These are phyloP conservation scores for Drosophila grimshawi DNA, from an alignment of 1,140 invertebrate species.

Conservation along the genomic window DNA sequence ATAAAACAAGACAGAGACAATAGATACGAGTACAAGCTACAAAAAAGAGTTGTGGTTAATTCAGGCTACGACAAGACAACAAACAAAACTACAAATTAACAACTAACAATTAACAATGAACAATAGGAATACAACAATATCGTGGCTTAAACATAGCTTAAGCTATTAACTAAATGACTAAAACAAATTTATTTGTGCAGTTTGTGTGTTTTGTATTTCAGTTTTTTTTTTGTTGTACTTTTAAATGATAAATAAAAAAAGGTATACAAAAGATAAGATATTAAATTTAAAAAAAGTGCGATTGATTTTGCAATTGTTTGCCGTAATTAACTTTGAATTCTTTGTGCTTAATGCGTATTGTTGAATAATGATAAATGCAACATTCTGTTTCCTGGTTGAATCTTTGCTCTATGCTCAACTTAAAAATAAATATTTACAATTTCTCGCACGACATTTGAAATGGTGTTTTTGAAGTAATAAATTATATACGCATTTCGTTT, in stretches of 20 bases:
- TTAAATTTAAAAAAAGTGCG: constrained; percentile 5
- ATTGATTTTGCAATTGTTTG: neutral
- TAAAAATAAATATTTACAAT: constrained; percentile 29
- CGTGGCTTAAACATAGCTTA: constrained; percentile 38
- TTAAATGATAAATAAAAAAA: constrained; percentile 14
- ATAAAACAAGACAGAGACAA: constrained; percentile 42
- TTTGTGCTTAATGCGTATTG: neutral
- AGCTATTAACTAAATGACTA: constrained; percentile 23
- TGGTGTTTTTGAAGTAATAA: constrained; percentile 9
- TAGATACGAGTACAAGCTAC: constrained; percentile 30
- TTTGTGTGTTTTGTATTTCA: constrained; percentile 18
- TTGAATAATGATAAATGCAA: constrained; percentile 4
- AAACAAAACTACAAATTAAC: constrained; percentile 50
- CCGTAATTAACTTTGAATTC: neutral
- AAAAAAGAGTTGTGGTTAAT: constrained; percentile 41
- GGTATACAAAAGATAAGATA: constrained; percentile 10
- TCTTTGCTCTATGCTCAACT: neutral
- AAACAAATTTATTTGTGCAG: constrained; percentile 35
- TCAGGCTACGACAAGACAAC: constrained; percentile 52
- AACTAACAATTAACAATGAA: constrained; percentile 36
- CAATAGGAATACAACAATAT: constrained; percentile 31
- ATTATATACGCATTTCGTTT: constrained; percentile 51
- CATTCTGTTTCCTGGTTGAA: neutral
- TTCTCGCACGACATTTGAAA: neutral
- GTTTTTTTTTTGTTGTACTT: neutral